Conservation (phyloP, 2,113 vertebrate species). For the Calidris pugnax region DNA sequence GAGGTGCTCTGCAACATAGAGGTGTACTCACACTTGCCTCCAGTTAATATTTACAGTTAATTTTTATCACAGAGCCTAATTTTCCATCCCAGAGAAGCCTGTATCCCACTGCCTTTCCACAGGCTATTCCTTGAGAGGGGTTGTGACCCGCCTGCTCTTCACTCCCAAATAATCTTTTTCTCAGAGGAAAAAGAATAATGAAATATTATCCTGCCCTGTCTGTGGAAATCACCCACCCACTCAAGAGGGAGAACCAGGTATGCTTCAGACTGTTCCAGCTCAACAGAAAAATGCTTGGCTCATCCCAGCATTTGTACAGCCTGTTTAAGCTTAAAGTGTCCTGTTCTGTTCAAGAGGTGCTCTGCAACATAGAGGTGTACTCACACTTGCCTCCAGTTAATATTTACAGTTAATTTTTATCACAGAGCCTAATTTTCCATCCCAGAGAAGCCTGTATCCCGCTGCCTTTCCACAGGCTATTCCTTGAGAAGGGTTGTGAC, state of each 20-base stretch:
- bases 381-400: background rate
- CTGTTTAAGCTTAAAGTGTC: background rate
- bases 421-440: background rate
- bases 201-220: background rate
- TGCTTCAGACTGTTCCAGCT: background rate
- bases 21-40: background rate
- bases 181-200: background rate
- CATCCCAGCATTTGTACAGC: background rate
- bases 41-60: background rate
- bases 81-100: background rate
- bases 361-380: background rate
- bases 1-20: background rate
- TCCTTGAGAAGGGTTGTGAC: background rate
- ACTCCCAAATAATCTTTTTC: background rate
- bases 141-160: background rate
- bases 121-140: background rate
- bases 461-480: background rate
- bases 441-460: background rate
- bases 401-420: background rate
- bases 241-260: background rate
- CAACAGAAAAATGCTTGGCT: background rate
- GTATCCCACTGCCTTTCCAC: background rate
- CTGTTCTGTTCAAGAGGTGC: background rate
- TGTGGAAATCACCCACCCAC: background rate
- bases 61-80: background rate